phyloP scores from a whole-genome alignment of 1,140 invertebrate genomes.

The Brevipalpus yothersi region DNA sequence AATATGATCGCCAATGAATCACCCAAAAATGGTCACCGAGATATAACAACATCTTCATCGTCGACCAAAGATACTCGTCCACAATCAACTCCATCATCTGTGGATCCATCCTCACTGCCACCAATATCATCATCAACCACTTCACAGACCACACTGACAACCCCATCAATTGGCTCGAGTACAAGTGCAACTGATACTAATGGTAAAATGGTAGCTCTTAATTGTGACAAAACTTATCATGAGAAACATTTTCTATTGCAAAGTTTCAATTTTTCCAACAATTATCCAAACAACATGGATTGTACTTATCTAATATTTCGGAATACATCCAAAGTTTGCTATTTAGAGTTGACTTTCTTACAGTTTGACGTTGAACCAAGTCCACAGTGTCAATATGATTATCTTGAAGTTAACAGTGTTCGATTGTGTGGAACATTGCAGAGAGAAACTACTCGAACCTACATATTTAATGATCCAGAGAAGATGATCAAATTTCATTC shows the following conservation, averaged over 20 bases:
- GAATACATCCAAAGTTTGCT: conserved; percentile 10
- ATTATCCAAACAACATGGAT: conserved; percentile 2
- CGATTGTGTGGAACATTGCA: conserved; percentile 13
- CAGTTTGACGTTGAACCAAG: conserved; percentile 14
- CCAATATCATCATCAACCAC: not conserved
- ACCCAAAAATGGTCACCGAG: too few species aligned
- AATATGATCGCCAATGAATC: not conserved
- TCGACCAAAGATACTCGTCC: too few species aligned
- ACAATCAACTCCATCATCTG: too few species aligned
- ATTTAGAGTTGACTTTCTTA: conserved; percentile 13
- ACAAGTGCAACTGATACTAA: not conserved
- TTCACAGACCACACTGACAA: not conserved
- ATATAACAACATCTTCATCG: too few species aligned
- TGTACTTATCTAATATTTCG: conserved; percentile 10
- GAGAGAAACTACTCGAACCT: conserved; percentile 11
- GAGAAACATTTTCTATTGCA: not conserved
- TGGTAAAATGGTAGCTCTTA: too few species aligned
- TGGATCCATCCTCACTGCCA: not conserved
- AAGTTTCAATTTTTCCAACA: not conserved
- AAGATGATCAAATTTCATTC: conserved; percentile 14
- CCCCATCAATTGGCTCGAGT: not conserved
- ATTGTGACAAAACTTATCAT: not conserved
- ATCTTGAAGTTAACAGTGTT: conserved; percentile 12
- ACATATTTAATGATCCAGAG: conserved; percentile 12
- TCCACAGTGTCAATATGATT: conserved; percentile 15